Base-by-base conservation (phyloP, 2,888 invertebrate genomes). In the Ormyrus nitidulus region DNA sequence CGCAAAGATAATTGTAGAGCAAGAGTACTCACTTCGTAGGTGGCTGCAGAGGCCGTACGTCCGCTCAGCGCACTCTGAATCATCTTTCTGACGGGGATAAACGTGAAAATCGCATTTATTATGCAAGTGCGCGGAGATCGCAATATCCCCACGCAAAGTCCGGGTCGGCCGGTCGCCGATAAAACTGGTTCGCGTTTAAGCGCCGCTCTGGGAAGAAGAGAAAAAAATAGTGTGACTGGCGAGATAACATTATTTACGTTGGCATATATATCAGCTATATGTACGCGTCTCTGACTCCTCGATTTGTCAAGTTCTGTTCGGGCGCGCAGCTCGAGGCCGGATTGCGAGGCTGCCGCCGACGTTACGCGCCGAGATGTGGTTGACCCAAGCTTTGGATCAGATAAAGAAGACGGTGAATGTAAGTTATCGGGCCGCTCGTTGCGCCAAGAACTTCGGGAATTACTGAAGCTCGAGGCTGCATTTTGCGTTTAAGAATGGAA, bases 1-100 rank as follows among this genome's bases (percentile, higher is more conserved):
- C 46, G 13, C 6, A 66, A 66, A 53, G 1, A 69, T 49, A 75
- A 66, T 34, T 34, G 34, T 34, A 34, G 5, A 46, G n/a, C 9
- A 34, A 62, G 1, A 13, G n/a, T 13, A 76, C 83, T 83, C 84
- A 88, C 88, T 84, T 88, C 86, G 75, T 88, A 88, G 75, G 70
- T 85, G 53, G 62, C 44, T 19, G 75, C 49, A 65, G 68, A 13
- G 71, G 75, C 8, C 62, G 81, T 66, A 49, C 82, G 64, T 75
- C 75, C 72, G 13, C 73, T 77, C 49, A 81, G 11, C 69, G 78
- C 82, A 79, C 72, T 84, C 19, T 82, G 86, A 80, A 83, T 83
- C 85, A 85, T 85, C 83, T 79, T 86, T 64, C 77, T 84, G 48
- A 78, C 81, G 61, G 84, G 73, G 82, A 51, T 82, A 81, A 85